Base-by-base conservation (phyloP, 2,888 invertebrate genomes). In the Zygogramma bicolorata region DNA sequence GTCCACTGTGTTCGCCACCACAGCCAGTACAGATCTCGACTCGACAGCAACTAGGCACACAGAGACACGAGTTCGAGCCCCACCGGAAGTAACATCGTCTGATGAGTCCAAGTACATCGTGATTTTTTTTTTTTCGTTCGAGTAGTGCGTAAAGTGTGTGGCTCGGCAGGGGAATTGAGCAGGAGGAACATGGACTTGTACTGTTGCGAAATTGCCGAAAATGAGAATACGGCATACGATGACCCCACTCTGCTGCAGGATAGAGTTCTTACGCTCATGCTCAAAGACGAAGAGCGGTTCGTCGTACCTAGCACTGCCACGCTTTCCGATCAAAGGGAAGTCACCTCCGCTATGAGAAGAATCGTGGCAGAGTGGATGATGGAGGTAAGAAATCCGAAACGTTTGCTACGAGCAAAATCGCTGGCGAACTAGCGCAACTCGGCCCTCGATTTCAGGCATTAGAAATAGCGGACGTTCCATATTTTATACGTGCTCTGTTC, bases 351-450 rank as follows among this genome's bases (percentile, higher is more conserved):
- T 84, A 97, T 97, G 97, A 92, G 97, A 86, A 94, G 94, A 88
- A 92, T 96, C 87, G 96, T 97, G 84, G 94, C 96, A 83, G 94
- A 95, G 88, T 98, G 98, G 98, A 97, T 98, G 97, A 92, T 96
- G 88, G 97, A 98, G 95, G 97, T 97, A 90, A 90, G 84, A 13
- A 25, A 25, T 10, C 27, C 53, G 42, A 42, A 1, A 42, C n/a
- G n/a, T 18, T 42, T 15, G n/a, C n/a, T n/a, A n/a, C n/a, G n/a
- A n/a, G n/a, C n/a, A n/a, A n/a, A n/a, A n/a, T n/a, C n/a, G n/a
- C n/a, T n/a, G n/a, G n/a, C n/a, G n/a, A n/a, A n/a, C n/a, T n/a
- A n/a, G n/a, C n/a, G n/a, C n/a, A n/a, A n/a, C n/a, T n/a, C n/a
- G n/a, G n/a, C n/a, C n/a, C n/a, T n/a, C n/a, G n/a, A n/a, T 61